Evolutionary conservation across 1,140 invertebrate species (phyloP).

Genomic region (Trachymyrmex cornetzi): DNA sequence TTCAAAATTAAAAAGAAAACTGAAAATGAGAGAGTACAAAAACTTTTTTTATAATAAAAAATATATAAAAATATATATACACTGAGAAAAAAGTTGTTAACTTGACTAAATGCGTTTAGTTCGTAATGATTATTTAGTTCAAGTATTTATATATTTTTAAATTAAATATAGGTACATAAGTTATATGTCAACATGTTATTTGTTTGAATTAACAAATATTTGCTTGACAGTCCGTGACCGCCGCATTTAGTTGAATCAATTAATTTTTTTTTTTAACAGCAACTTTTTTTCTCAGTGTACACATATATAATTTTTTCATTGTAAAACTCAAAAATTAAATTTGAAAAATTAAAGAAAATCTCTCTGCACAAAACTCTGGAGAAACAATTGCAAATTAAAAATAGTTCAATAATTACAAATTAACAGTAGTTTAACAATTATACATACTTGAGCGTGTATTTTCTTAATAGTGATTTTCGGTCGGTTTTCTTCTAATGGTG

Average conservation of each 20-base stretch:
- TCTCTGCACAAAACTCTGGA: not conserved
- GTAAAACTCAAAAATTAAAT: conserved; percentile 7
- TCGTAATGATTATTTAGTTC: too few relatives aligned
- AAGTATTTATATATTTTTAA: too few relatives aligned
- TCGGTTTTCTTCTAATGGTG: conserved; percentile 87
- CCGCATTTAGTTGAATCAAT: too few relatives aligned
- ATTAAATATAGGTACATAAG: too few relatives aligned
- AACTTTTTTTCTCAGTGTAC: too few relatives aligned
- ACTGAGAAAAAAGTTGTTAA: too few relatives aligned
- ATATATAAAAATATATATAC: not conserved
- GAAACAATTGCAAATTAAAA: not conserved
- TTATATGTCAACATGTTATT: too few relatives aligned
- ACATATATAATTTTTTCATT: not conserved
- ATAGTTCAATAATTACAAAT: not conserved
- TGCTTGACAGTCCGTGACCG: too few relatives aligned
- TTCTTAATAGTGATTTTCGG: conserved; percentile 87
- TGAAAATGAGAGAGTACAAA: conserved; percentile 13
- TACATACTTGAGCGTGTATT: conserved; percentile 77
- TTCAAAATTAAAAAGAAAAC: not conserved
- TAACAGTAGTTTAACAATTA: not conserved
- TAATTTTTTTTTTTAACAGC: too few relatives aligned
- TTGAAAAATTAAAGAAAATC: not conserved
- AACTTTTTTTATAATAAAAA: not conserved
- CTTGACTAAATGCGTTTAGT: too few relatives aligned
- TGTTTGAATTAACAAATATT: too few relatives aligned